A percentile compares a stretch with the other conserved stretches of the same genome.
These are phyloP conservation scores for Lepidurus apus DNA, from an alignment of 1,140 invertebrate genomes.

Conservation along the genomic window DNA sequence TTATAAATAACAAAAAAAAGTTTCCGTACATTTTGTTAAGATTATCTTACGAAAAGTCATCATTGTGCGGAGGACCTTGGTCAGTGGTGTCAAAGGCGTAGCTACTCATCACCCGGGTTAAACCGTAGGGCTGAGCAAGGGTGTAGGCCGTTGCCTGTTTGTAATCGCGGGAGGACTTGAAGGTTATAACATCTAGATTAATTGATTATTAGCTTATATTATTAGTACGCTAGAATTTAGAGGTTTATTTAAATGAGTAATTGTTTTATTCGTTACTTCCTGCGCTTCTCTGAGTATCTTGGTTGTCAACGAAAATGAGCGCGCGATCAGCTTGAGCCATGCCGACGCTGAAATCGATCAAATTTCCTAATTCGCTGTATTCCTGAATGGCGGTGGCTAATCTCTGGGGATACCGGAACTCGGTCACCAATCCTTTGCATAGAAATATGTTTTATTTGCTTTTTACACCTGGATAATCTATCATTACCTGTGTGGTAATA, in stretches of 20 bases:
- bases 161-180: conserved; percentile 45
- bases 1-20: background rate
- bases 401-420: conserved; percentile 60
- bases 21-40: background rate
- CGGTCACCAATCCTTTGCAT: conserved; percentile 53
- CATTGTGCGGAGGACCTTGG: conserved; percentile 36
- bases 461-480: conserved; percentile 36
- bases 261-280: conserved; percentile 37
- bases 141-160: conserved; percentile 51
- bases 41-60: conserved; percentile 28
- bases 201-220: background rate
- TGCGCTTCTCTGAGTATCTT: conserved; percentile 49
- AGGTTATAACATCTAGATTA: conserved; percentile 30
- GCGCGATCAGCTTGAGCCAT: conserved; percentile 42
- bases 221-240: background rate
- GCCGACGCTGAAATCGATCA: conserved; percentile 41
- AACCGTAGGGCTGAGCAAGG: conserved; percentile 53
- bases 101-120: conserved; percentile 53
- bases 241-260: background rate
- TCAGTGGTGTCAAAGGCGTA: conserved; percentile 44
- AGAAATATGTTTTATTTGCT: background rate
- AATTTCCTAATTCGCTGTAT: conserved; percentile 31
- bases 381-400: conserved; percentile 47
- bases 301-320: conserved; percentile 49
- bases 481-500: conserved; percentile 41